These are phyloP conservation scores for Perodicticus potto DNA, from an alignment of 2,797 vertebrate species.

Conservation along the genomic window DNA sequence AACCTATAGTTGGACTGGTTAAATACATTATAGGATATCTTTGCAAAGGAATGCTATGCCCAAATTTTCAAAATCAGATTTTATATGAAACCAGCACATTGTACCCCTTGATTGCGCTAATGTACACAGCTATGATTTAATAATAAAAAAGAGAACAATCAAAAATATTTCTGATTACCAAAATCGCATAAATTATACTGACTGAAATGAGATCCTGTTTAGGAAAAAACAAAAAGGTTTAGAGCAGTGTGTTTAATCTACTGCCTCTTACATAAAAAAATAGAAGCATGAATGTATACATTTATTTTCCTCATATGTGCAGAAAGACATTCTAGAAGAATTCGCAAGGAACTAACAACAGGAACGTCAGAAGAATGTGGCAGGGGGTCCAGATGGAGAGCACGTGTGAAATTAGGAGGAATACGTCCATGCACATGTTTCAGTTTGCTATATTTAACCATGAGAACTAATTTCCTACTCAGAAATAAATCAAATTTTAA, in stretches of 20 bases:
- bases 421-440: neutral
- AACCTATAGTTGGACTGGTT: neutral
- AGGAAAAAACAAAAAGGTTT: neutral
- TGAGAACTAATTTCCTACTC: neutral
- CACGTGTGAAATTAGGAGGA: neutral
- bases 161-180: no score
- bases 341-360: neutral
- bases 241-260: neutral
- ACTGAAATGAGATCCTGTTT: neutral
- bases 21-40: neutral
- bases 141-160: no score
- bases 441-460: neutral
- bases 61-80: neutral
- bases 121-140: no score
- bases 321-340: neutral
- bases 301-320: neutral
- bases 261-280: neutral
- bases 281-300: neutral
- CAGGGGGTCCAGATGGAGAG: neutral
- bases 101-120: no score
- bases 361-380: neutral
- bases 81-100: no score
- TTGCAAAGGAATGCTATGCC: neutral
- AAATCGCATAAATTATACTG: neutral
- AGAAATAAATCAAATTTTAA: conserved; percentile 15